Base-by-base conservation (phyloP, 2,888 invertebrate genomes). In the Horisme vitalbata region DNA sequence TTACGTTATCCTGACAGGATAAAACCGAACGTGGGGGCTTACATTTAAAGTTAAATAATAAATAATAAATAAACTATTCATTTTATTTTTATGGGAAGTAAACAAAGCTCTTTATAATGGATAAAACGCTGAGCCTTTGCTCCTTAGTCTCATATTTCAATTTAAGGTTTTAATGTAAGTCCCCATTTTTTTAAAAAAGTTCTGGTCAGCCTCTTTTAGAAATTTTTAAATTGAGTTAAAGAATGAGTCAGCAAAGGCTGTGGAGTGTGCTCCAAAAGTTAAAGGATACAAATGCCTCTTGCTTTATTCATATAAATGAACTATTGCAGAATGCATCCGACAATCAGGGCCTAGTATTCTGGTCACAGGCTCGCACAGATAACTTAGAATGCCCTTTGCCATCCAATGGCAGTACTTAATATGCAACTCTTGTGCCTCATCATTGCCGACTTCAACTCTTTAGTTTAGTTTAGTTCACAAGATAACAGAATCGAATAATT, bases 291-390 rank as follows among this genome's bases (percentile, higher is more conserved):
- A 52, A 32, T 45, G 30, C 46, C 39, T 45, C 45, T 44, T 33
- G 50, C 43, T 51, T 39, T 34, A 60, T 63, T 54, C 53, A 63
- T 63, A 68, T 59, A 57, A 67, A 68, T 68, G 65, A 61, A 59
- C 37, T 27, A 38, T 43, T 57, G 58, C 60, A 55, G 35, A 18
- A 21, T 47, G 52, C 47, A 47, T 36, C 52, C 50, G 51, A 55
- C 59, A 61, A 63, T 63, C 23, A 45, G 49, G 61, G 35, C 53
- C 65, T 61, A 59, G 63, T 77, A 83, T 83, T 79, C 83, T 45
- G 61, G 50, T 72, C 84, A 76, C 79, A 72, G 48, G 45, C 48
- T 50, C 41, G 43, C 62, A 61, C 61, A 63, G 60, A 60, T 68
- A 24, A 57, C 45, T 47, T 49, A 50, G 53, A 65, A 67, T 68